These are phyloP conservation scores for Crossaster papposus DNA, from an alignment of 53 echinoderm and acorn worm genomes.

Conservation along the genomic window DNA sequence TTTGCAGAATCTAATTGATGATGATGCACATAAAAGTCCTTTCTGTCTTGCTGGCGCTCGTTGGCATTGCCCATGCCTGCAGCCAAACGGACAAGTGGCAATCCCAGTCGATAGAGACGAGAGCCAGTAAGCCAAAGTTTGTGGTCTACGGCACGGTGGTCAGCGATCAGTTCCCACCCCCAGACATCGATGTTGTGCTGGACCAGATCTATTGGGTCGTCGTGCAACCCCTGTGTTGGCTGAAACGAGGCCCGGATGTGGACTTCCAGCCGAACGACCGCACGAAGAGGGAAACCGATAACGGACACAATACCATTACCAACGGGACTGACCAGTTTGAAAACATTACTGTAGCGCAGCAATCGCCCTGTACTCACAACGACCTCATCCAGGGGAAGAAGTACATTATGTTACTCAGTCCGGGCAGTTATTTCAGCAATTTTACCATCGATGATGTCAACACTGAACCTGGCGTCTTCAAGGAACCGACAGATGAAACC, in stretches of 20 bases:
- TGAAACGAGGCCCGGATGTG: not conserved
- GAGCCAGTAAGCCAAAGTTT: constrained; percentile 7
- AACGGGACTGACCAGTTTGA: not conserved
- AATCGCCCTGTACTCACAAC: not conserved
- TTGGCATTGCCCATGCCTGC: not conserved
- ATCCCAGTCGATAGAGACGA: not conserved
- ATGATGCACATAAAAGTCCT: not conserved
- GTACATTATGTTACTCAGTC: constrained; percentile 17
- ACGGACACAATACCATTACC: no score
- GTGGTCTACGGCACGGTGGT: constrained; percentile 34
- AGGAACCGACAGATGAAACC: constrained; percentile 3
- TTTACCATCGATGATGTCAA: constrained; percentile 17
- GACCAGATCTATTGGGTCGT: not conserved
- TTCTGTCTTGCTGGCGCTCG: not conserved
- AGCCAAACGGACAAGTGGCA: not conserved
- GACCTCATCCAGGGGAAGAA: not conserved
- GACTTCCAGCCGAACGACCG: not conserved
- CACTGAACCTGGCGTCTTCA: constrained; percentile 1
- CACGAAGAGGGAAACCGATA: not conserved
- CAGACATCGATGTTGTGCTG: not conserved
- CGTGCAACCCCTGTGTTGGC: constrained; percentile 23
- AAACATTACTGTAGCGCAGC: constrained; percentile 22
- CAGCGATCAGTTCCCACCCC: constrained; percentile 3
- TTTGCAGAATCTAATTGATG: not conserved
- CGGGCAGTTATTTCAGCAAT: not conserved